Percentiles rank a stretch among this genome's conserved stretches.
These are phyloP conservation scores for Pogonophryne albipinna DNA, from an alignment of 2,797 vertebrate genomes.

Conservation along the genomic window DNA sequence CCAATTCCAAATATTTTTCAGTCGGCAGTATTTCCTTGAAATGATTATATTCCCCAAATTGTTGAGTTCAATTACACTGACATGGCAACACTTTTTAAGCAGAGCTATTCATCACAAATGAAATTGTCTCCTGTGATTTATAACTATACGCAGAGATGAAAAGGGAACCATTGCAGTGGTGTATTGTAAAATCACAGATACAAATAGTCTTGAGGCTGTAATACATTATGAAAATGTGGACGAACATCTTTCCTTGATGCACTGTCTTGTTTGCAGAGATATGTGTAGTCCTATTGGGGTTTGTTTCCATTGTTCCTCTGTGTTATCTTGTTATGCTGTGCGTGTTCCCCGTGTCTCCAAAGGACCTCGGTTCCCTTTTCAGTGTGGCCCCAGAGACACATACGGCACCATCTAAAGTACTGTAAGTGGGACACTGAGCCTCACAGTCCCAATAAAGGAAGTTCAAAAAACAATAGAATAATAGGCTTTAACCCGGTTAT, in stretches of 20 bases:
- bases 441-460: slow-evolving; percentile 48
- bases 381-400: slow-evolving; percentile 64
- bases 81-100: slow-evolving; percentile 37
- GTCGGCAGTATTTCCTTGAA: slow-evolving; percentile 36
- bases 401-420: slow-evolving; percentile 45
- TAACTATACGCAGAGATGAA: slow-evolving; percentile 45
- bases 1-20: slow-evolving; percentile 9
- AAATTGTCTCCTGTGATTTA: slow-evolving; percentile 54
- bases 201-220: slow-evolving; percentile 59
- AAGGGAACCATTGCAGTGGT: slow-evolving; percentile 36
- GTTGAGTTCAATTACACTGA: slow-evolving; percentile 42
- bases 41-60: slow-evolving; percentile 30
- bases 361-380: slow-evolving; percentile 63
- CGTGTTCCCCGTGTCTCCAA: slow-evolving; percentile 55
- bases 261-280: slow-evolving; percentile 62
- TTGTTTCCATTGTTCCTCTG: slow-evolving; percentile 68
- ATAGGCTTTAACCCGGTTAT: slow-evolving; percentile 57
- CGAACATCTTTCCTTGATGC: slow-evolving; percentile 53
- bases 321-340: slow-evolving; percentile 62
- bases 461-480: slow-evolving; percentile 53
- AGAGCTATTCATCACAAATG: slow-evolving; percentile 38
- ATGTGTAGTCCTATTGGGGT: slow-evolving; percentile 61
- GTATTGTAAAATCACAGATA: slow-evolving; percentile 42
- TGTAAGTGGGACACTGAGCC: slow-evolving; percentile 71
- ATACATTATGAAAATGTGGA: slow-evolving; percentile 65